phyloP scores from a whole-genome alignment of 2,888 invertebrate species.

The Trachelus troglodyta region DNA sequence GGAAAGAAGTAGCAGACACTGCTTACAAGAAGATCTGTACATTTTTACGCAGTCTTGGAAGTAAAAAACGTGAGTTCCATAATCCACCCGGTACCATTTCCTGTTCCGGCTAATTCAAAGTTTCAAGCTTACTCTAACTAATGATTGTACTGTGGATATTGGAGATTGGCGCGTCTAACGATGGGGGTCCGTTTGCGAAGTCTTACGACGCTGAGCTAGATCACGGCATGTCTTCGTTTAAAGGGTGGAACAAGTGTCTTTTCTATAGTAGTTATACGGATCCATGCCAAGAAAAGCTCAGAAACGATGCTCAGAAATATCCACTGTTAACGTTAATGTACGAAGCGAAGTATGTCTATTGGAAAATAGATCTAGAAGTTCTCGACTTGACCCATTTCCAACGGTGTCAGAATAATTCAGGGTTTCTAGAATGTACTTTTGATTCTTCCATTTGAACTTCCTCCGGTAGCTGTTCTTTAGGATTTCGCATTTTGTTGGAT shows the following conservation, averaged over 20 bases:
- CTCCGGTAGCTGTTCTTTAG: background rate
- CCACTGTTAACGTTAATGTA: background rate
- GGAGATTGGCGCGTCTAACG: background rate
- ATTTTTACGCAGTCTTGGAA: conserved; percentile 53
- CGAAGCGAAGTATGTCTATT: background rate
- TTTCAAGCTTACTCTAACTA: background rate
- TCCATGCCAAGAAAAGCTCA: background rate
- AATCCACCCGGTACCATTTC: background rate
- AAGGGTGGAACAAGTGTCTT: background rate
- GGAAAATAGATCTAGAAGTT: background rate
- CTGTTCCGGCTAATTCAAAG: background rate
- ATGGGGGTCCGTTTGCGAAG: background rate
- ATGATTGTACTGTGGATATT: background rate
- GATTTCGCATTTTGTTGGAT: background rate
- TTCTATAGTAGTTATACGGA: background rate
- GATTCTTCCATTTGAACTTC: background rate
- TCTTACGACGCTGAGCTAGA: background rate
- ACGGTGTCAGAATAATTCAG: background rate
- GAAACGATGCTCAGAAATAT: background rate
- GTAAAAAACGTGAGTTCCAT: conserved; percentile 59
- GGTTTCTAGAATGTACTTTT: background rate
- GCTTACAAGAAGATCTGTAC: conserved; percentile 63
- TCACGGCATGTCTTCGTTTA: background rate
- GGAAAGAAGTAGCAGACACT: conserved; percentile 48
- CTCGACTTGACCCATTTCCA: background rate